Evolutionary conservation across 2,113 vertebrate genomes (phyloP).

Genomic region (Halichoeres trimaculatus): DNA sequence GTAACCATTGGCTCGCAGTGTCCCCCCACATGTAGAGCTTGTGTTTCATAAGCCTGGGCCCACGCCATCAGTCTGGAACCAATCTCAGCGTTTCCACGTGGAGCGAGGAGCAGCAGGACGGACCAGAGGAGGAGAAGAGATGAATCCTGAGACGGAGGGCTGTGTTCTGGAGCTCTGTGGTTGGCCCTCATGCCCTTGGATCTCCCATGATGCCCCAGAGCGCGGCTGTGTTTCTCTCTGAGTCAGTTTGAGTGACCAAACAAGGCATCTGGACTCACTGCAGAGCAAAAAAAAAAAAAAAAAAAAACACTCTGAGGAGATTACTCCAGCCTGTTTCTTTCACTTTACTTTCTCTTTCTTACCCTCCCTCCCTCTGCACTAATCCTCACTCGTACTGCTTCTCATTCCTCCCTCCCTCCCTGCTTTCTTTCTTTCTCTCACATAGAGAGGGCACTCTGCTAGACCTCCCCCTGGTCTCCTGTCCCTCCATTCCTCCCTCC

Average conservation of each 20-base stretch:
- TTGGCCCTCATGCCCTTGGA: conserved; percentile 8
- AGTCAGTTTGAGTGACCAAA: conserved; percentile 57
- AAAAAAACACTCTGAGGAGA: conserved; percentile 22
- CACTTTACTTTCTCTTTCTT: not conserved
- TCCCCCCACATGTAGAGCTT: conserved; percentile 35
- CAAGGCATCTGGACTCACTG: conserved; percentile 48
- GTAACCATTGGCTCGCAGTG: conserved; percentile 37
- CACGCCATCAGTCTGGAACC: conserved; percentile 56
- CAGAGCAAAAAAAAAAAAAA: too few relatives aligned
- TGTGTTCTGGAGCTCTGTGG: not conserved
- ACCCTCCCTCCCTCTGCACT: conserved; percentile 3
- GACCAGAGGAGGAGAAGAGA: conserved; percentile 26
- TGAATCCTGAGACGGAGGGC: conserved; percentile 9
- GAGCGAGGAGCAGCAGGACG: conserved; percentile 30
- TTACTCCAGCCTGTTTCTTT: conserved; percentile 9
- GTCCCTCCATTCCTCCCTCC: conserved; percentile 49
- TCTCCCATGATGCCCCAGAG: conserved; percentile 36
- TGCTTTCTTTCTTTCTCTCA: conserved; percentile 29
- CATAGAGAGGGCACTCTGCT: conserved; percentile 64
- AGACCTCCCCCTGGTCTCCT: conserved; percentile 77
- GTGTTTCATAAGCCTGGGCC: conserved; percentile 54
- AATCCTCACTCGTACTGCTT: conserved; percentile 24
- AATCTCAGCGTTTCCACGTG: conserved; percentile 49
- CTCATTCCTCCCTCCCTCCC: conserved; percentile 23
- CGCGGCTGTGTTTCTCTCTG: conserved; percentile 32